Conservation (phyloP, 1,140 invertebrate genomes). For the Temnothorax longispinosus region DNA sequence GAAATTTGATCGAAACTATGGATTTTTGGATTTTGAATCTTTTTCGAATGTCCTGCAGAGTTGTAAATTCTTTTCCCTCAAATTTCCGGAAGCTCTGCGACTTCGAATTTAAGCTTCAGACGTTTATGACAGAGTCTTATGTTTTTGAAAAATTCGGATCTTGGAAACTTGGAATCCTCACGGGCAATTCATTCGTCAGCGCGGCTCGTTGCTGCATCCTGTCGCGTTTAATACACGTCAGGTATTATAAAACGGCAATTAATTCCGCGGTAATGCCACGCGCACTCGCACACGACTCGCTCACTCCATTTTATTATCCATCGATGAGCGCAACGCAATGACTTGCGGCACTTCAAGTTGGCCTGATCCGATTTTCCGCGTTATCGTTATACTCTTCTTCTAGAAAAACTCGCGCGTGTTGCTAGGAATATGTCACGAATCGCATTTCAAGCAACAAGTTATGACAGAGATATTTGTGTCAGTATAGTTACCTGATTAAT, state of each 20-base stretch:
- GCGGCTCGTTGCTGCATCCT: neutral
- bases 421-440: neutral
- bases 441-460: neutral
- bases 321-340: neutral
- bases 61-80: neutral
- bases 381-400: conserved; percentile 3
- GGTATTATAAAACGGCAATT: conserved; percentile 48
- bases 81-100: neutral
- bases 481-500: neutral
- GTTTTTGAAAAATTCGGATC: neutral
- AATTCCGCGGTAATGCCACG: conserved; percentile 22
- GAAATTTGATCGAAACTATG: neutral
- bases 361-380: conserved; percentile 6
- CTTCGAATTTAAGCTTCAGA: neutral
- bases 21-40: neutral
- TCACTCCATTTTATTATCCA: conserved; percentile 21
- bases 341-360: neutral
- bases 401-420: neutral
- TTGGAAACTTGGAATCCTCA: neutral
- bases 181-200: neutral
- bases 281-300: too few species aligned
- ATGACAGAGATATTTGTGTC: neutral
- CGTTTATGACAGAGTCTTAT: neutral
- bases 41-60: neutral
- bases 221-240: conserved; percentile 11